Conservation (phyloP, 2,797 vertebrate species). For the Microchirus variegatus region DNA sequence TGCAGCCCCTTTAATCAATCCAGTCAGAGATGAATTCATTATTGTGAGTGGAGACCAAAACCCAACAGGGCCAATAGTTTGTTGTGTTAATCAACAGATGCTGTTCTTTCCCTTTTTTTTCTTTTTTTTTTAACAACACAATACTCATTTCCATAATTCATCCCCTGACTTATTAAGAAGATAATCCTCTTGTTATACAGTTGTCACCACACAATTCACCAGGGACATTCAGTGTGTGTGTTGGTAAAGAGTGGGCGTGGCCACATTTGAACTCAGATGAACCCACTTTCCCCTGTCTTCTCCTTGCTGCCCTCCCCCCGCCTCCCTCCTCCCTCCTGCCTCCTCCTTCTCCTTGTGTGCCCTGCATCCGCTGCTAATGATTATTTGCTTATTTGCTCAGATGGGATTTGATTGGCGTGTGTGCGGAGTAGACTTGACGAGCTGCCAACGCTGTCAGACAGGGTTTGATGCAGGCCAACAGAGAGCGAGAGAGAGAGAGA, state of each 20-base stretch:
- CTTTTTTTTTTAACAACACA: slow-evolving; percentile 15
- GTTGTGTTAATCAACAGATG: slow-evolving; percentile 63
- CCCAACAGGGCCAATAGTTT: slow-evolving; percentile 44
- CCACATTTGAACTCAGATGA: slow-evolving; percentile 56
- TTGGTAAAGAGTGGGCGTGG: slow-evolving; percentile 34
- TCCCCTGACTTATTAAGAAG: slow-evolving; percentile 70
- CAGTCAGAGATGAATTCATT: slow-evolving; percentile 53
- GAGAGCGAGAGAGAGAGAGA: slow-evolving; percentile 18
- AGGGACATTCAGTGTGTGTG: slow-evolving; percentile 41
- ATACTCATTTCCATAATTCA: slow-evolving; percentile 73
- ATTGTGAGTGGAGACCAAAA: slow-evolving; percentile 36
- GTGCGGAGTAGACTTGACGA: slow-evolving; percentile 67
- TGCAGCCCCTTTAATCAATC: slow-evolving; percentile 49
- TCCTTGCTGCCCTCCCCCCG: slow-evolving; percentile 9
- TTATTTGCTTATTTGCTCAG: slow-evolving; percentile 76
- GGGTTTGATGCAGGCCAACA: slow-evolving; percentile 38
- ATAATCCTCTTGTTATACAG: slow-evolving; percentile 68
- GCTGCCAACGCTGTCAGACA: slow-evolving; percentile 69
- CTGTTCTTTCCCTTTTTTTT: slow-evolving; percentile 57
- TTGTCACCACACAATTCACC: slow-evolving; percentile 45
- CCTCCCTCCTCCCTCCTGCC: background rate
- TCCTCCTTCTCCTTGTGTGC: slow-evolving; percentile 3
- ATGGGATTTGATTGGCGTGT: slow-evolving; percentile 68
- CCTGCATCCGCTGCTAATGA: slow-evolving; percentile 59
- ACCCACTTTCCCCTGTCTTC: slow-evolving; percentile 45